Percentiles rank a stretch among this genome's conserved stretches.
Conservation (phyloP, 2,113 vertebrate genomes). For the Nicator chloris region DNA sequence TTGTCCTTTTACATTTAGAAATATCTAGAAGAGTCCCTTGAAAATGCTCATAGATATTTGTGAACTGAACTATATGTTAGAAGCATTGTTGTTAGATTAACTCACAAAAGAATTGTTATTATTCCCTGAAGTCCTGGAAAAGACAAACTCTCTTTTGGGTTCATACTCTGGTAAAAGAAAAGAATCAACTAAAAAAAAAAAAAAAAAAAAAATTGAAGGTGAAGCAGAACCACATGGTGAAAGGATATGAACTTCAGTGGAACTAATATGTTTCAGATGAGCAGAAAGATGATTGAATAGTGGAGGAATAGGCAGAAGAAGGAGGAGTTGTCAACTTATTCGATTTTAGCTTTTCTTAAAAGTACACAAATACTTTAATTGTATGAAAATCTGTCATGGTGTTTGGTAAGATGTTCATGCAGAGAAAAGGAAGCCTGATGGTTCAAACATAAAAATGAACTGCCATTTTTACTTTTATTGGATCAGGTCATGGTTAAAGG, state of each 20-base stretch:
- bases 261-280: neutral
- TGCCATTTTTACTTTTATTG: neutral
- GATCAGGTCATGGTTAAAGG: neutral
- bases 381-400: neutral
- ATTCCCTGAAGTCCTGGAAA: neutral
- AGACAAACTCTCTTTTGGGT: neutral
- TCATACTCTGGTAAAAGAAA: neutral
- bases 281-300: neutral
- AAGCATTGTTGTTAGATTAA: neutral
- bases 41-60: neutral
- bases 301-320: neutral
- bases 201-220: neutral
- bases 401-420: neutral
- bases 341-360: neutral
- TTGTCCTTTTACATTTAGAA: neutral
- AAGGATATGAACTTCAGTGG: neutral
- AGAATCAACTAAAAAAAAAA: neutral
- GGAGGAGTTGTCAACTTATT: neutral
- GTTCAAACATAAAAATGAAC: neutral
- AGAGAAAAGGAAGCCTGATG: neutral
- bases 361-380: neutral
- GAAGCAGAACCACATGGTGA: rapidly evolving
- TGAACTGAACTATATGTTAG: neutral
- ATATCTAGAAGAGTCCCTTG: neutral
- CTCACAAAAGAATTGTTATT: neutral